These are phyloP conservation scores for Synchiropus splendidus DNA, from an alignment of 2,113 vertebrate genomes.

Conservation along the genomic window DNA sequence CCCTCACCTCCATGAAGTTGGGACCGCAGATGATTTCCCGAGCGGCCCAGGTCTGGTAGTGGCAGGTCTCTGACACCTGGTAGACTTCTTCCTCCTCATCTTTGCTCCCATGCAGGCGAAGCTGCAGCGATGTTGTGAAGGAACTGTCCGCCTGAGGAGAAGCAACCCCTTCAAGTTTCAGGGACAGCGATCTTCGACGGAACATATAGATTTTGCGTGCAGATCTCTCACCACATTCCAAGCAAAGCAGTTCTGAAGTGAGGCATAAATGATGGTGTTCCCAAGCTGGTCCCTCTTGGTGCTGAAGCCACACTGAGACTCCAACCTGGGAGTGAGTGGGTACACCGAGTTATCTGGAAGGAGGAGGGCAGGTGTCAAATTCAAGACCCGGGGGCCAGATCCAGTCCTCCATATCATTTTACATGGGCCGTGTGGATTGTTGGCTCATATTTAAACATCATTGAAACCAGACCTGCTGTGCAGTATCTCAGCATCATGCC, in stretches of 20 bases:
- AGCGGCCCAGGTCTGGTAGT: slow-evolving; percentile 43
- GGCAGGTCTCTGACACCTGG: slow-evolving; percentile 47
- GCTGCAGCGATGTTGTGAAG: slow-evolving; percentile 34
- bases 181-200: too few species aligned
- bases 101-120: slow-evolving; percentile 30
- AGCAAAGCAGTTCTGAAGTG: slow-evolving; percentile 61
- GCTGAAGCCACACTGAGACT: slow-evolving; percentile 61
- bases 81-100: slow-evolving; percentile 28
- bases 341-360: slow-evolving; percentile 45
- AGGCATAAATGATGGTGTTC: slow-evolving; percentile 45
- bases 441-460: too few species aligned
- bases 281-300: slow-evolving; percentile 33
- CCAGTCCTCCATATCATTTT: too few species aligned
- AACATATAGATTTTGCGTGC: neutral
- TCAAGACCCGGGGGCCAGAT: neutral
- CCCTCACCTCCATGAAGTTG: slow-evolving; percentile 62
- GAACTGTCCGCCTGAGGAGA: slow-evolving; percentile 26
- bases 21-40: slow-evolving; percentile 57
- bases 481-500: too few species aligned
- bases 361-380: neutral
- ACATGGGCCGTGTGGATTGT: too few species aligned
- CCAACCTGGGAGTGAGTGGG: slow-evolving; percentile 37
- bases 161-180: too few species aligned
- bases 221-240: slow-evolving; percentile 40
- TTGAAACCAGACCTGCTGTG: too few species aligned